Base-by-base conservation (phyloP, 2,888 invertebrate species). In the Hydriomena furcata region DNA sequence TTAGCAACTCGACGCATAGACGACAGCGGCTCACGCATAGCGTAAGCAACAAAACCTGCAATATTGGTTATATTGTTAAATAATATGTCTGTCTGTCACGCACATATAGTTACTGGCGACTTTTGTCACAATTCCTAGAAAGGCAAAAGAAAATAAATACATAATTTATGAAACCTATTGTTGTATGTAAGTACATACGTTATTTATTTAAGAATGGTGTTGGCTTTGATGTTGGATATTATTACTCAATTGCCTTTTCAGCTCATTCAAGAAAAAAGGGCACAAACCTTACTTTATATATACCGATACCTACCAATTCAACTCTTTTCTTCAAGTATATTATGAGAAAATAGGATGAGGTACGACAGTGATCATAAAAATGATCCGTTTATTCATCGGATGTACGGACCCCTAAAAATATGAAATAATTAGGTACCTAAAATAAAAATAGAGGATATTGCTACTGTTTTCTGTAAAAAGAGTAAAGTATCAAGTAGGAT, bases 41-140 rank as follows among this genome's bases (percentile, higher is more conserved):
- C 50, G 47, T 49, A 55, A 55, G 52, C 17, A 52, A 54, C 54
- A 59, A 38, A 60, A 62, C 49, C 61, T 57, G 59, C 66, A 61
- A 64, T 65, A 61, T 61, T 60, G 49, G 53, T 50, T 61, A 55
- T 68, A 69, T 67, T 71, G 73, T 71, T 73, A 71, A 71, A 68
- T 66, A 66, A 68, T 68, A 73, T 68, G 73, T 68, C 67, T 61
- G 60, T 63, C 59, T 64, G 68, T 61, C 77, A 78, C 77, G 71
- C 69, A 71, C 68, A 50, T 24, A 37, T 55, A 61, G 63, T 66
- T 65, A 67, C 57, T 55, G 56, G 59, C 61, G 65, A 63, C 63
- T 65, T 73, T 74, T 66, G 68, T 65, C 63, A 68, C 65, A 60
- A 61, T 60, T 66, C 65, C 66, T 53, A 60, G 58, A 63, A 58